Percentiles rank a stretch among this genome's conserved stretches.
Evolutionary conservation across 2,113 vertebrate genomes (phyloP).

Genomic region (Ciconia maguari): DNA sequence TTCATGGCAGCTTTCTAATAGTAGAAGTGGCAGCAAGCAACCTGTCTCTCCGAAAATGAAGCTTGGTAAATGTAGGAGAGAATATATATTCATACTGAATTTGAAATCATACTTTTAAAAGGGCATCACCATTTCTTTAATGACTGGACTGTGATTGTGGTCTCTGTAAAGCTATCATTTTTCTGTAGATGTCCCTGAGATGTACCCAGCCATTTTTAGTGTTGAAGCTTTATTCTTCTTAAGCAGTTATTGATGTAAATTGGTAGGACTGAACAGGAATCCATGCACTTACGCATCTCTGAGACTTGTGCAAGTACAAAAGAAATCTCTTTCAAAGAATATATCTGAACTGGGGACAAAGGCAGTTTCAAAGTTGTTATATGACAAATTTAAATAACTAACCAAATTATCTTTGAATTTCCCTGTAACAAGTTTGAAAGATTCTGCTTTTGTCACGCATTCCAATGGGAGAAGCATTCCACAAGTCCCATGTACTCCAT

Average conservation of each 20-base stretch:
- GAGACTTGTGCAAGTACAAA: not conserved
- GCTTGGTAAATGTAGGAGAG: not conserved
- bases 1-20: not conserved
- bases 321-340: not conserved
- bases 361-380: not conserved
- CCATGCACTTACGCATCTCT: rapidly evolving
- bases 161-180: not conserved
- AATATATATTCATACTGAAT: not conserved
- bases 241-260: not conserved
- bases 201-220: not conserved
- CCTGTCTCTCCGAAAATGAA: not conserved
- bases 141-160: not conserved
- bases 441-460: not conserved
- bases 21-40: not conserved
- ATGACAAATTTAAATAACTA: not conserved
- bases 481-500: not conserved
- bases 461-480: not conserved
- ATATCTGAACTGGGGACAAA: not conserved
- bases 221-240: not conserved
- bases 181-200: not conserved
- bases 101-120: not conserved
- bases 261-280: not conserved
- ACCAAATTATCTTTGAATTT: not conserved
- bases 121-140: not conserved
- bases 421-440: not conserved